phyloP scores from a whole-genome alignment of 2,113 vertebrate genomes.

The Sialia sialis region DNA sequence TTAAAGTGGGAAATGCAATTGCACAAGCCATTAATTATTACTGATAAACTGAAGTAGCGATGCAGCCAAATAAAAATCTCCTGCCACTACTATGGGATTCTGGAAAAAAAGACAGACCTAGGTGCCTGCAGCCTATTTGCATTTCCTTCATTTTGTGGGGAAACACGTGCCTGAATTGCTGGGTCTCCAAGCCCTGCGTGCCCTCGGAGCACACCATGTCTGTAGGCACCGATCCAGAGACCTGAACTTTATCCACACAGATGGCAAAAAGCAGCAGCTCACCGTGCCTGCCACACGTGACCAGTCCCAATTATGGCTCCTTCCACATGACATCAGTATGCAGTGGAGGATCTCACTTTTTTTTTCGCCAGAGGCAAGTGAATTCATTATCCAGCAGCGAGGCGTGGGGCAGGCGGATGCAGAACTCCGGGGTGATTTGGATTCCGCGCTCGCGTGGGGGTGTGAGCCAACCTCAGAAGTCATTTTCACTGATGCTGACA shows the following conservation, averaged over 20 bases:
- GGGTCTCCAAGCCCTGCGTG: not conserved
- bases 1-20: conserved; percentile 21
- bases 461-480: conserved; percentile 69
- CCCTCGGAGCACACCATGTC: not conserved
- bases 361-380: conserved; percentile 72
- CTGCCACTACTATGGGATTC: not conserved
- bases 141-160: not conserved
- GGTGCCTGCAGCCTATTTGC: not conserved
- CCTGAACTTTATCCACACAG: not conserved
- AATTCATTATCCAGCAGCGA: conserved; percentile 73
- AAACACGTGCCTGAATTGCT: not conserved
- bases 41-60: not conserved
- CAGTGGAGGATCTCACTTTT: conserved; percentile 41
- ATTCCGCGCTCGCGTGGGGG: conserved; percentile 60
- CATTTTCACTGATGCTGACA: conserved; percentile 70
- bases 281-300: not conserved
- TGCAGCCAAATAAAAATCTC: not conserved
- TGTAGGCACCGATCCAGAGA: not conserved
- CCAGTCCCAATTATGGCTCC: conserved; percentile 58
- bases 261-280: not conserved
- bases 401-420: conserved; percentile 42
- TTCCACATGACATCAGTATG: conserved; percentile 65
- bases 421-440: conserved; percentile 64
- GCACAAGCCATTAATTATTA: conserved; percentile 42
- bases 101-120: not conserved